Evolutionary conservation across 2,113 vertebrate species (phyloP), one percentile per base, ranked within the genome.

Genomic region (Dipodomys stephensi): DNA sequence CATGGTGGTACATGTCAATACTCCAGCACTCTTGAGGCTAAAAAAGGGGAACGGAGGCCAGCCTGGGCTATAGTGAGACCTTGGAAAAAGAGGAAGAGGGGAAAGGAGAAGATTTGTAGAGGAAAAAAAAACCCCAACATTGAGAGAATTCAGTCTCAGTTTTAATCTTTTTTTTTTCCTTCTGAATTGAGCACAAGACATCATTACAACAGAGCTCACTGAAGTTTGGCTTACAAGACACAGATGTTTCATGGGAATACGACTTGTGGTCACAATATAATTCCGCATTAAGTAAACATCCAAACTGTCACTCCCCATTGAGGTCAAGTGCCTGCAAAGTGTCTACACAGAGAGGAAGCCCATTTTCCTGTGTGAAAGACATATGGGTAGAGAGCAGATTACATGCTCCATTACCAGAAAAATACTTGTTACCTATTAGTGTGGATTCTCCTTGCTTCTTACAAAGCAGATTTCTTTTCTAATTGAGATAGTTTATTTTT

Each of bases 201-300:
- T 73, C 80, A 83, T 32, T 72, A 57, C 84, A 87, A 60, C 44
- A 83, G 53, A 89, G 86, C 85, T 32, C 69, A 49, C 73, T 57
- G 35, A 15, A 30, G 20, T 78, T 82, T 60, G 44, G 30, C 68
- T 90, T 92, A 53, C 62, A 46, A 82, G 83, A 72, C 25, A 83
- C 72, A 86, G 71, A 82, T 80, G 65, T 65, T 53, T 71, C 74
- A 4, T 89, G 77, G 46, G 68, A 80, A 81, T 25, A 39, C 64
- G 71, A 46, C 72, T 80, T 88, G 46, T 65, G 35, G n/a, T 81
- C 53, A 73, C 12, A 68, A 3, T 77, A 18, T 83, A 67, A 88
- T 39, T 88, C 88, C 62, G 67, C 64, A 10, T 49, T 92, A 91
- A 91, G 68, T 94, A 88, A 92, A 62, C 80, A 87, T 73, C 76